Evolutionary conservation across 2,797 vertebrate species (phyloP).

Genomic region (Girardinus metallicus): DNA sequence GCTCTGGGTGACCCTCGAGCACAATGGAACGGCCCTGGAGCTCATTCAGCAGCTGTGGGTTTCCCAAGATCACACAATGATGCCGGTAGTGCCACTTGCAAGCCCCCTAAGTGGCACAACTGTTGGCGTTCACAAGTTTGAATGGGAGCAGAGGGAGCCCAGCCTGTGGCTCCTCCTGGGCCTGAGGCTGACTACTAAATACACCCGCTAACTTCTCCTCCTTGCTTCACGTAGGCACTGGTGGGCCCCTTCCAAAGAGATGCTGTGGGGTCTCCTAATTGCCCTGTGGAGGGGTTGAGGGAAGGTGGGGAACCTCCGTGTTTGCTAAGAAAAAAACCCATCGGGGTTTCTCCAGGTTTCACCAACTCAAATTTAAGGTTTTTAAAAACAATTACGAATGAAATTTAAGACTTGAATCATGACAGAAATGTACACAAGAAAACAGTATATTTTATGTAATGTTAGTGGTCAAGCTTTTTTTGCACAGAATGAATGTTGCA

Average conservation of each 20-base stretch:
- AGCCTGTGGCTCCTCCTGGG: constrained; percentile 50
- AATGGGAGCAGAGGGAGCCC: constrained; percentile 73
- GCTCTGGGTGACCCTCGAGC: constrained; percentile 70
- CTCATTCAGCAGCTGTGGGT: constrained; percentile 88
- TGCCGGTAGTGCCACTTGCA: constrained; percentile 81
- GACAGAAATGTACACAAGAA: no score
- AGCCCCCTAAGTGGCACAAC: constrained; percentile 80
- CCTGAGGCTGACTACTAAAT: constrained; percentile 77
- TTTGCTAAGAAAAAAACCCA: constrained; percentile 47
- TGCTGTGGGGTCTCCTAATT: constrained; percentile 75
- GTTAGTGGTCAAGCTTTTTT: no score
- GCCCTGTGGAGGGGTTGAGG: constrained; percentile 48
- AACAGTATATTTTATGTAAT: no score
- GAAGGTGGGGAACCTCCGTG: constrained; percentile 11
- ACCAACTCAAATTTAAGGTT: no score
- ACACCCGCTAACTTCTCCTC: constrained; percentile 76
- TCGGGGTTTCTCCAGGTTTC: no score
- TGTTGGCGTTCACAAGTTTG: constrained; percentile 82
- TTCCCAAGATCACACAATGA: constrained; percentile 90
- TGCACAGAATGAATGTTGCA: no score
- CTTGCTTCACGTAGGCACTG: constrained; percentile 70
- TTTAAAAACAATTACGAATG: no score
- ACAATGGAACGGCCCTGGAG: constrained; percentile 79
- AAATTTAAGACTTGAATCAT: no score
- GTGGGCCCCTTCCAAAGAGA: constrained; percentile 67